phyloP scores from a whole-genome alignment of 2,797 vertebrate genomes.

The Bradypodion pumilum region DNA sequence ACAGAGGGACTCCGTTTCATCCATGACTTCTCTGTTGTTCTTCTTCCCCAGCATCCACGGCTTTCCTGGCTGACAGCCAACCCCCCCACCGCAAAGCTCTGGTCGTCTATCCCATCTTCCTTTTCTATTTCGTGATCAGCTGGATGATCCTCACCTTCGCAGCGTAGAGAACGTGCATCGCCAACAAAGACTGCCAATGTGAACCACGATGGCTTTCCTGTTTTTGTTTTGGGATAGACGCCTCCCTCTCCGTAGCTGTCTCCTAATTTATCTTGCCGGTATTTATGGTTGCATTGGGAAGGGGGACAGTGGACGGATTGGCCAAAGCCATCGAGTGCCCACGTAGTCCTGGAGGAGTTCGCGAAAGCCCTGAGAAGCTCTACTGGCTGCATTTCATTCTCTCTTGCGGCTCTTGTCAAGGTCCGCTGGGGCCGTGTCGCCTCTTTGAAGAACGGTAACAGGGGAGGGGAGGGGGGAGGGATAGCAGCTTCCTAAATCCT shows the following conservation, averaged over 20 bases:
- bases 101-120: constrained; percentile 94
- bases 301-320: constrained; percentile 29
- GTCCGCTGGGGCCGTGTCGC: neutral
- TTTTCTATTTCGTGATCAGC: constrained; percentile 97
- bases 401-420: constrained; percentile 25
- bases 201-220: constrained; percentile 17
- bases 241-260: constrained; percentile 47
- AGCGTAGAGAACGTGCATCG: constrained; percentile 66
- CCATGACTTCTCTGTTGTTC: neutral
- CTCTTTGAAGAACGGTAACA: neutral
- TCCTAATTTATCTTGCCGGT: constrained; percentile 55
- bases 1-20: neutral
- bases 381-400: constrained; percentile 41
- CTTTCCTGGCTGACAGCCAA: constrained; percentile 93
- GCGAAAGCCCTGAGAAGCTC: constrained; percentile 17
- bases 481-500: neutral
- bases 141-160: constrained; percentile 98
- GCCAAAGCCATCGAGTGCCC: constrained; percentile 62
- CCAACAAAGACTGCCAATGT: constrained; percentile 44
- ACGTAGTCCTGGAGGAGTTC: constrained; percentile 26
- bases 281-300: constrained; percentile 43
- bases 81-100: constrained; percentile 91
- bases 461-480: neutral
- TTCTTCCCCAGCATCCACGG: constrained; percentile 86
- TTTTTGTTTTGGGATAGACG: neutral